A percentile compares a stretch with the other conserved stretches of the same genome.
These are phyloP conservation scores for Drosophila sproati DNA, from an alignment of 1,140 invertebrate species.

Conservation along the genomic window DNA sequence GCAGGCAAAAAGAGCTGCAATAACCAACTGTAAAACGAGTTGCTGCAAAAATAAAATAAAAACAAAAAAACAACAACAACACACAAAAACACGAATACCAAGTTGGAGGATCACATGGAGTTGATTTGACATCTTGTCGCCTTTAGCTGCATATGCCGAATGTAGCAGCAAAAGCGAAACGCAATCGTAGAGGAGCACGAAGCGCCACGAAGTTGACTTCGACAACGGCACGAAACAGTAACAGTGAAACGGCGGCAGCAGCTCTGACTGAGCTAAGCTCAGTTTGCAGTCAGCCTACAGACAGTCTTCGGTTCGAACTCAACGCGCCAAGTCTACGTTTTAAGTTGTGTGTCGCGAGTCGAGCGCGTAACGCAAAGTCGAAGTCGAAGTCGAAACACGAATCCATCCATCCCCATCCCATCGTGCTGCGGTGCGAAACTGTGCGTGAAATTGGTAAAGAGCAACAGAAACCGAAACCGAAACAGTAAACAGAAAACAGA, in stretches of 20 bases:
- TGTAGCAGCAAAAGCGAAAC: constrained; percentile 14
- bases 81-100: constrained; percentile 20
- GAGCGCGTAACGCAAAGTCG: constrained; percentile 16
- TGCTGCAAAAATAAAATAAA: constrained; percentile 14
- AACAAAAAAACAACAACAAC: constrained; percentile 28
- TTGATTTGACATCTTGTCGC: constrained; percentile 76
- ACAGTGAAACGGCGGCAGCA: neutral
- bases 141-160: constrained; percentile 48
- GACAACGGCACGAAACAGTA: neutral
- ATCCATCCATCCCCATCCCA: neutral
- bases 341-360: constrained; percentile 15
- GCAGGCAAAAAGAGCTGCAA: constrained; percentile 13
- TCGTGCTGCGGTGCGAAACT: constrained; percentile 52
- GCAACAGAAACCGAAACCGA: constrained; percentile 44
- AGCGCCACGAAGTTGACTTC: constrained; percentile 10
- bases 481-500: constrained; percentile 17
- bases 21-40: constrained; percentile 15
- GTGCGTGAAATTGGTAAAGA: constrained; percentile 78
- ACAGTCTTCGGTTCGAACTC: constrained; percentile 71
- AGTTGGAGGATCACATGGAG: constrained; percentile 51
- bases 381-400: constrained; percentile 26
- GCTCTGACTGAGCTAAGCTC: constrained; percentile 26
- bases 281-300: constrained; percentile 14
- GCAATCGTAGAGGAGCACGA: constrained; percentile 6
- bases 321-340: constrained; percentile 51